A percentile compares a stretch with the other conserved stretches of the same genome.
Conservation (phyloP, 2,888 invertebrate genomes). For the Phortica magna region DNA sequence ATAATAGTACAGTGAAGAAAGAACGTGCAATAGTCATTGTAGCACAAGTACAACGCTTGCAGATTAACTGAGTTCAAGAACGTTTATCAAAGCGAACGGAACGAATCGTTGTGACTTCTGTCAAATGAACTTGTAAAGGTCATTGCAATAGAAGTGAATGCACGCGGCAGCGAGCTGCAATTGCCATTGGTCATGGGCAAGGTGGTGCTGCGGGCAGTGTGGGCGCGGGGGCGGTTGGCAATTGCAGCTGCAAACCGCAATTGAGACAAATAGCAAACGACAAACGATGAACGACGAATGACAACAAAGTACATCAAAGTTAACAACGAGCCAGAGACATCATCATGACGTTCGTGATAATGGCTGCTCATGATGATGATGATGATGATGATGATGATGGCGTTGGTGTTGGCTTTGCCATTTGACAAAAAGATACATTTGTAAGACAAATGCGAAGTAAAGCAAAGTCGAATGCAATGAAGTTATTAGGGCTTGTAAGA, state of each 20-base stretch:
- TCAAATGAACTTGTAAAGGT: conserved; percentile 74
- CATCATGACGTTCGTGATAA: neutral
- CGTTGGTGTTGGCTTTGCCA: no score
- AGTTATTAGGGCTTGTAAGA: no score
- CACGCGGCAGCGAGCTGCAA: conserved; percentile 52
- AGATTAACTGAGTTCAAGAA: conserved; percentile 60
- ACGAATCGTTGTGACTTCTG: neutral
- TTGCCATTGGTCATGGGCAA: neutral
- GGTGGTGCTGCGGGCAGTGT: conserved; percentile 38
- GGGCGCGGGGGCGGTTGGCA: conserved; percentile 35
- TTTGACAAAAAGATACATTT: no score
- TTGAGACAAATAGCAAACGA: conserved; percentile 66
- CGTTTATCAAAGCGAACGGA: conserved; percentile 45
- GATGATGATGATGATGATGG: conserved; percentile 53
- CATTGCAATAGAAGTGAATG: conserved; percentile 71
- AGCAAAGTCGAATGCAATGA: no score
- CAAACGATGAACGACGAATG: conserved; percentile 20
- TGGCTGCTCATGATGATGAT: conserved; percentile 53
- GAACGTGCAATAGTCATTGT: no score
- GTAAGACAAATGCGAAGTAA: no score
- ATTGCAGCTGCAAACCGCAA: conserved; percentile 64
- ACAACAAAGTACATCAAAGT: conserved; percentile 16
- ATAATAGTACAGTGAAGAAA: no score
- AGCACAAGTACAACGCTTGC: neutral
- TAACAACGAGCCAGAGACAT: conserved; percentile 46